Evolutionary conservation across 2,888 invertebrate genomes (phyloP).

Genomic region (Auanema sp.): DNA sequence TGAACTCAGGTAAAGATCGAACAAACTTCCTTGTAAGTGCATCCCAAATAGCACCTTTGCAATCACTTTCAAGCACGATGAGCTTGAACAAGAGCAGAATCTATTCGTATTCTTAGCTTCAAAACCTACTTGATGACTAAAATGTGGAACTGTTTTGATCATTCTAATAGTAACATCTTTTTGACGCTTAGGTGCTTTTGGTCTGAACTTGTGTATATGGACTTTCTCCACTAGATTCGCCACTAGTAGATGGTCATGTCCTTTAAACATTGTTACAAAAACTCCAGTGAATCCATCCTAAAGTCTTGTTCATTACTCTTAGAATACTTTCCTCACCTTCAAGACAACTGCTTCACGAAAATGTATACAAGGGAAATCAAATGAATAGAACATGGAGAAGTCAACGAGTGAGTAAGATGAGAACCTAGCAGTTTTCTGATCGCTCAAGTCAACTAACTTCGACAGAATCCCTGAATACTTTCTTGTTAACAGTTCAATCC

Average conservation of each 20-base stretch:
- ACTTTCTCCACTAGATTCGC: conserved; percentile 46
- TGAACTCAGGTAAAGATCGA: conserved; percentile 48
- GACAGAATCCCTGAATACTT: conserved; percentile 42
- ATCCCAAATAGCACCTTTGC: conserved; percentile 53
- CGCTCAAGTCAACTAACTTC: conserved; percentile 52
- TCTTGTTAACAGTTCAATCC: background rate
- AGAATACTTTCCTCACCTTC: conserved; percentile 22
- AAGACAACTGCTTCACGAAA: conserved; percentile 51
- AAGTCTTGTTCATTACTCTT: conserved; percentile 6
- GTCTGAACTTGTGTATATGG: conserved; percentile 52
- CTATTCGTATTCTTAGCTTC: background rate
- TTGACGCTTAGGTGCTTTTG: conserved; percentile 45
- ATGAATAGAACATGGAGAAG: conserved; percentile 47
- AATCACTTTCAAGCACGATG: conserved; percentile 55
- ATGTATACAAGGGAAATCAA: conserved; percentile 54
- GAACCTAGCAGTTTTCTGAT: conserved; percentile 54
- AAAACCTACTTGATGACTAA: conserved; percentile 35
- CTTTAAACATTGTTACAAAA: conserved; percentile 36
- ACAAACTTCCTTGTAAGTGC: conserved; percentile 40
- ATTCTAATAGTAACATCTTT: conserved; percentile 53
- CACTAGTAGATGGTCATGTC: conserved; percentile 51
- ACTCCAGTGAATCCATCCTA: conserved; percentile 29
- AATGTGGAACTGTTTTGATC: conserved; percentile 45
- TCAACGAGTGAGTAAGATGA: conserved; percentile 41
- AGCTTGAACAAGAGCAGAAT: conserved; percentile 23